Conservation (phyloP, 2,888 invertebrate genomes). For the Cataglyphis cursor region DNA sequence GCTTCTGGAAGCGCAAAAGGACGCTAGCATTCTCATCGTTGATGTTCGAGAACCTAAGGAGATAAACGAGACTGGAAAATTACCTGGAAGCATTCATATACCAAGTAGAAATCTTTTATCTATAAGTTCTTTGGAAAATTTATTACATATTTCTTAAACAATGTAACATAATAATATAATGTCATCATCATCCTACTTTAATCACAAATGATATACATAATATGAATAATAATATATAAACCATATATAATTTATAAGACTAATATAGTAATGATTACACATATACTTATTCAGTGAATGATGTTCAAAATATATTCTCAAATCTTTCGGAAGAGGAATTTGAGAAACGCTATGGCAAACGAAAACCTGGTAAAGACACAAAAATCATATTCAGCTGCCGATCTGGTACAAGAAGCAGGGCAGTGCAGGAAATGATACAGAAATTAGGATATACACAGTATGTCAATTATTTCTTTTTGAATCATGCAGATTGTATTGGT, state of each 20-base stretch:
- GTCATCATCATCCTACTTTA: neutral
- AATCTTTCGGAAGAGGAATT: constrained; percentile 88
- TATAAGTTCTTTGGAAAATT: neutral
- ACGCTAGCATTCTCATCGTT: constrained; percentile 89
- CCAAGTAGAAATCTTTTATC: constrained; percentile 88
- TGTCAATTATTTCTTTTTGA: constrained; percentile 73
- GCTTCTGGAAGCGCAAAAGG: constrained; percentile 85
- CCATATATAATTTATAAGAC: neutral
- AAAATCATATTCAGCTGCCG: constrained; percentile 91
- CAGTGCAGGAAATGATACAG: constrained; percentile 89
- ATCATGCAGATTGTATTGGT: neutral
- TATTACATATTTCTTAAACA: neutral
- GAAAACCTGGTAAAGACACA: constrained; percentile 89
- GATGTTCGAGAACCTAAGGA: constrained; percentile 93
- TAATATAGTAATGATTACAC: neutral
- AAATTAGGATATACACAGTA: constrained; percentile 90
- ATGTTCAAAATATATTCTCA: constrained; percentile 87
- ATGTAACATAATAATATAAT: neutral
- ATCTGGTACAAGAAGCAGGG: constrained; percentile 90
- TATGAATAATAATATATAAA: neutral
- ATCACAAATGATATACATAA: neutral
- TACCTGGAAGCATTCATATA: constrained; percentile 92
- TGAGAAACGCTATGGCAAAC: constrained; percentile 87
- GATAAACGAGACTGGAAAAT: constrained; percentile 90
- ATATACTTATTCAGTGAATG: constrained; percentile 87